Evolutionary conservation across 2,113 vertebrate genomes (phyloP).

Genomic region (Cairina moschata): DNA sequence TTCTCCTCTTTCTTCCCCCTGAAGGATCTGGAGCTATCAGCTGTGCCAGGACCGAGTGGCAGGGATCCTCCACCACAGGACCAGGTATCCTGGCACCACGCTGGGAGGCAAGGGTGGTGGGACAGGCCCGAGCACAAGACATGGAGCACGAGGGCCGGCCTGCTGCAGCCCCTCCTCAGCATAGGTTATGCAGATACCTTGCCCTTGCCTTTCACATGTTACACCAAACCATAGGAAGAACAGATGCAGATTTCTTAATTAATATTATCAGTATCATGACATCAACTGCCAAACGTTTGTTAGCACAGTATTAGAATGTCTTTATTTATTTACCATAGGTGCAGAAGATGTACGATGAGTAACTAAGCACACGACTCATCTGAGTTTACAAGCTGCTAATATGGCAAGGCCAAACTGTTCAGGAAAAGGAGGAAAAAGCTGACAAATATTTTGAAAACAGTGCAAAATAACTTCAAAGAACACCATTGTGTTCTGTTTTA

Average conservation of each 20-base stretch:
- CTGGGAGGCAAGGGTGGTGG: background rate
- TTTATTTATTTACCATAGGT: background rate
- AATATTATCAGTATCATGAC: background rate
- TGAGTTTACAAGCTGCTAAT: background rate
- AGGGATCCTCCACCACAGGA: fast-evolving
- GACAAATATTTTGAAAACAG: background rate
- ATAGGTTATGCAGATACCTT: background rate
- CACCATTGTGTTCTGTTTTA: background rate
- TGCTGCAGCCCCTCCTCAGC: background rate
- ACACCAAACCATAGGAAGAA: background rate
- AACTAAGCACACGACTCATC: background rate
- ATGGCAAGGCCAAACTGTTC: background rate
- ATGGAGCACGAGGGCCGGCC: no score
- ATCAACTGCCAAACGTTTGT: background rate
- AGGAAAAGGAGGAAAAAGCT: background rate
- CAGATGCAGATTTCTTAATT: background rate
- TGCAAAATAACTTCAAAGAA: background rate
- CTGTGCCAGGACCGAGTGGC: fast-evolving
- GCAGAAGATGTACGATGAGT: background rate
- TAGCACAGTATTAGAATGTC: background rate
- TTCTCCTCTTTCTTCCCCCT: background rate
- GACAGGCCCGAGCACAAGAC: background rate
- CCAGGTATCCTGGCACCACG: background rate
- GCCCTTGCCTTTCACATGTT: background rate
- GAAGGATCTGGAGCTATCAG: fast-evolving